Conservation (phyloP, 2,113 vertebrate genomes). For the Speoplatyrhinus poulsoni region DNA sequence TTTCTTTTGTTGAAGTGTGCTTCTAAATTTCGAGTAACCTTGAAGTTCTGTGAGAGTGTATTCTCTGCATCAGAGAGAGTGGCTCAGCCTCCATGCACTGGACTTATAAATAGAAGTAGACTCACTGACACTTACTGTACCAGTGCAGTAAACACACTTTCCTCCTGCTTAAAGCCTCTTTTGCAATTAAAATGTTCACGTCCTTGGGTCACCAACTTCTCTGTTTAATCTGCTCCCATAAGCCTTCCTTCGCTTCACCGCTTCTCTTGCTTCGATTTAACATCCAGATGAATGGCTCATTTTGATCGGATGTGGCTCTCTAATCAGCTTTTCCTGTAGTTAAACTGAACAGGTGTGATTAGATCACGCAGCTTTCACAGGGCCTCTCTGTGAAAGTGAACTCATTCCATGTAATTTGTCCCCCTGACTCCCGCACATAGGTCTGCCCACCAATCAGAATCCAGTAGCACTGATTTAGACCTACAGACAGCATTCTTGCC, state of each 20-base stretch:
- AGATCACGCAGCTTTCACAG: conserved; percentile 14
- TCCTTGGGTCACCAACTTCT: not conserved
- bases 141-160: not conserved
- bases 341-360: conserved; percentile 43
- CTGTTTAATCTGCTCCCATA: not conserved
- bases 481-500: conserved; percentile 4
- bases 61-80: conserved; percentile 33
- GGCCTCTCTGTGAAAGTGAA: conserved; percentile 15
- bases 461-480: not conserved
- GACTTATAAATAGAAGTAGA: conserved; percentile 71
- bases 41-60: conserved; percentile 36
- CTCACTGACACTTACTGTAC: not conserved
- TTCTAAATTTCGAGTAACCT: conserved; percentile 33
- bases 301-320: conserved; percentile 22
- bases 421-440: conserved; percentile 17
- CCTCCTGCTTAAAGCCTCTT: too few species aligned
- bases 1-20: not conserved
- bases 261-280: conserved; percentile 26
- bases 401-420: conserved; percentile 29
- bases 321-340: conserved; percentile 40
- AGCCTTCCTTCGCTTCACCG: not conserved
- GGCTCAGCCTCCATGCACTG: conserved; percentile 61
- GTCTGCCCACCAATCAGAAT: conserved; percentile 23
- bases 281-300: conserved; percentile 11
- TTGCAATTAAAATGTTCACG: not conserved